Evolutionary conservation across 2,113 vertebrate species (phyloP), one percentile per base, ranked within the genome.

Genomic region (Prochilodus magdalenae): DNA sequence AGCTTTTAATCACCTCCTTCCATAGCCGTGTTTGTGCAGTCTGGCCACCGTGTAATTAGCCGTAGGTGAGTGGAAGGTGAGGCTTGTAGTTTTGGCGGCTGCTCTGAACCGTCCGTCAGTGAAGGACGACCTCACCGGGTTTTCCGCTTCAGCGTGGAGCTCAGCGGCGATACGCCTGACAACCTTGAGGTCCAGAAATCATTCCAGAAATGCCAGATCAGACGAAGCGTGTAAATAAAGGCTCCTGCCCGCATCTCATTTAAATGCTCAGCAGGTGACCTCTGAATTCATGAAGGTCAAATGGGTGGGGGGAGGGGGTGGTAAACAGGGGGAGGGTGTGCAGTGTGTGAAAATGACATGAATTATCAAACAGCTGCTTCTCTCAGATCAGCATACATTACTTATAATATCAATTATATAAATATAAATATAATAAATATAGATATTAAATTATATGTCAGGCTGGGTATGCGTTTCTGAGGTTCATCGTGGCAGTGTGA

Each of bases 151-250:
- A 70, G 69, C 59, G 57, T 82, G 24, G 33, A 80, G 73, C 70
- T 60, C 79, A 69, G 27, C 49, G n/a, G 6, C 5, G 60, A 74
- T 79, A 82, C 57, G 44, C 84, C 84, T 88, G 80, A 83, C 66
- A 78, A 75, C 78, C 79, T 69, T 62, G n/a, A 84, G 85, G 88
- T 76, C 83, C 79, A 76, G 65, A 83, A 89, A 83, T 83, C 29
- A 87, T 89, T 89, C 80, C 63, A 73, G 60, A 89, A 90, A 91
- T 90, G 87, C 81, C 88, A 87, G 73, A 69, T 66, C 76, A 88
- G 86, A 86, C 86, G 87, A 89, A 77, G 88, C 89, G 84, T 90
- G 89, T 89, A 89, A 91, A 92, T 89, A 91, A 90, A 83, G 84
- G 84, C 85, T 87, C 85, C 90, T 89, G 59, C 30, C 90, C 90